Evolutionary conservation across 2,888 invertebrate genomes (phyloP).

Genomic region (Morpho helenor): DNA sequence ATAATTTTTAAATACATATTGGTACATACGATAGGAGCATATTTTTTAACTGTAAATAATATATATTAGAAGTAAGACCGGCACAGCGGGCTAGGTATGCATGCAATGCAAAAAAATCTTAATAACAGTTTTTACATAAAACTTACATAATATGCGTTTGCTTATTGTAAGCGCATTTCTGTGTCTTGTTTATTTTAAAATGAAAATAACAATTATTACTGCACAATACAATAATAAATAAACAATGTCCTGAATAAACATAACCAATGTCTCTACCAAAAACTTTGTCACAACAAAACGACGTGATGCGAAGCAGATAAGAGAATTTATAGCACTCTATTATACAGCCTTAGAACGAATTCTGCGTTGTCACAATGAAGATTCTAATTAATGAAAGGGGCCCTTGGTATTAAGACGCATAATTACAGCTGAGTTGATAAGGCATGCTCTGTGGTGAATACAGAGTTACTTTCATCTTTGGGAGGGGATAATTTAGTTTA

Average conservation of each 20-base stretch:
- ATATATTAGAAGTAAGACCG: too few relatives aligned
- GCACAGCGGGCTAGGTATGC: too few relatives aligned
- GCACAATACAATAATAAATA: constrained; percentile 19
- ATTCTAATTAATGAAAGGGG: constrained; percentile 50
- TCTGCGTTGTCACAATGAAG: constrained; percentile 40
- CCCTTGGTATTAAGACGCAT: constrained; percentile 26
- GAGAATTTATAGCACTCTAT: constrained; percentile 40
- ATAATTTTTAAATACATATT: too few relatives aligned
- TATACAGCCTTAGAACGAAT: constrained; percentile 36
- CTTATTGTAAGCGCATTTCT: too few relatives aligned
- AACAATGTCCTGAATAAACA: constrained; percentile 23
- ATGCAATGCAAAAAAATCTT: too few relatives aligned
- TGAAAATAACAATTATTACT: constrained; percentile 9
- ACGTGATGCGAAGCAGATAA: constrained; percentile 37
- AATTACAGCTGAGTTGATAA: constrained; percentile 26
- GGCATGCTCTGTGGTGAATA: constrained; percentile 22
- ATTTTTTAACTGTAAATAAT: too few relatives aligned
- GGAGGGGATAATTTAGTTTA: constrained; percentile 2
- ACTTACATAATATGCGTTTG: too few relatives aligned
- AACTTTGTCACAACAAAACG: constrained; percentile 38
- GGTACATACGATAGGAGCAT: too few relatives aligned
- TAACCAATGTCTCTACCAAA: constrained; percentile 25
- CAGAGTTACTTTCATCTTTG: constrained; percentile 3
- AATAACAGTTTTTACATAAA: too few relatives aligned
- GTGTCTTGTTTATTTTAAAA: background rate